Base-by-base conservation (phyloP, 2,113 vertebrate genomes). In the Takifugu bimaculatus region DNA sequence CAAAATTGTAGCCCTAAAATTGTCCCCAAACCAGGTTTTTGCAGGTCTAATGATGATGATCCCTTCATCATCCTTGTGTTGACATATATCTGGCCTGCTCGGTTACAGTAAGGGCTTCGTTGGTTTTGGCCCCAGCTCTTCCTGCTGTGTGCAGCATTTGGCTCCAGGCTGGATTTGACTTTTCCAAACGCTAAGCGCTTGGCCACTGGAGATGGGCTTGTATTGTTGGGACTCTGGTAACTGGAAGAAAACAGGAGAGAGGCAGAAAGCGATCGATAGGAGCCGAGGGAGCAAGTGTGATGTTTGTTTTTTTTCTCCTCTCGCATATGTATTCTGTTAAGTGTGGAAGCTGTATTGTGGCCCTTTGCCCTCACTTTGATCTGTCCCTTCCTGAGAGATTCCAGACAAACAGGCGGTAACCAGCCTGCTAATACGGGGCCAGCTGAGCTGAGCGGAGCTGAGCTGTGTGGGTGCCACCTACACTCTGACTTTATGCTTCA, bases 311-410 rank as follows among this genome's bases (percentile, higher is more conserved):
- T 45, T 13, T 14, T 13, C 5, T 15, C 13, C 10, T 13, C 44
- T 45, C 44, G 27, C 69, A 81, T 79, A 68, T 64, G 76, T 78
- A 74, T 74, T 73, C 67, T 5, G 29, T 32, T 32, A 75, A 81
- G 64, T 64, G 57, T 26, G 65, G 57, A 76, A 83, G 75, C 75
- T 74, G 66, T 67, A 70, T 43, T 59, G 65, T 78, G 62, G 83
- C 83, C 80, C 65, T 52, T 63, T 82, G 84, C 75, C 75, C 79
- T 53, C 80, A n/a, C 85, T 91, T 89, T 91, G 79, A 90, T 90
- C 81, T 81, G 78, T 88, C 83, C 85, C 85, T 83, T 87, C 75
- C 78, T 79, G 15, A 60, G 81, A 86, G 78, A 77, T 76, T 83
- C 78, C 82, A 78, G 63, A 85, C 77, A 79, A 77, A 72, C 63